Evolutionary conservation across 2,113 vertebrate genomes (phyloP).

Genomic region (Hassar affinis): DNA sequence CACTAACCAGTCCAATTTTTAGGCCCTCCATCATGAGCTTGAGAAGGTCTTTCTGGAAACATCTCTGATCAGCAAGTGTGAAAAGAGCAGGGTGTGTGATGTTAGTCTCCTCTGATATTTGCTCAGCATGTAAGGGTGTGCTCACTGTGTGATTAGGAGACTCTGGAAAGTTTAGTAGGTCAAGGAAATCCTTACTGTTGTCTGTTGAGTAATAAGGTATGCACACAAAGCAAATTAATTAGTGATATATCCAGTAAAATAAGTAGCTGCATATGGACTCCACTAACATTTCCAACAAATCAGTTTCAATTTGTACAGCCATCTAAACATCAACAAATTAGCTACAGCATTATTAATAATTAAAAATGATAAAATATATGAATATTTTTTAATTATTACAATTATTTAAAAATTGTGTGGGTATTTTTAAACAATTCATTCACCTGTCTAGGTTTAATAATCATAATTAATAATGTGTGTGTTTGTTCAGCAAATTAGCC

Average conservation of each 20-base stretch:
- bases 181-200: conserved; percentile 80
- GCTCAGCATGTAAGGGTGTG: conserved; percentile 71
- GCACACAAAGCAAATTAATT: neutral
- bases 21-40: conserved; percentile 88
- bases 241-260: neutral
- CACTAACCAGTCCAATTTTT: conserved; percentile 83
- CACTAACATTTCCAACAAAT: neutral
- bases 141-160: conserved; percentile 71
- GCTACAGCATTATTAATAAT: neutral
- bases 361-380: neutral
- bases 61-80: conserved; percentile 73
- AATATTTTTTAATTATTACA: neutral
- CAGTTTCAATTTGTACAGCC: neutral
- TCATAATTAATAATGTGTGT: neutral
- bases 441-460: neutral
- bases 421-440: neutral
- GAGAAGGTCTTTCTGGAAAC: conserved; percentile 88
- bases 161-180: conserved; percentile 85
- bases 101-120: conserved; percentile 70
- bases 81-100: conserved; percentile 73
- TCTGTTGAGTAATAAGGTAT: conserved; percentile 68
- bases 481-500: neutral
- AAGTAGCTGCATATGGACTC: neutral
- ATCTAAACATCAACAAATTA: neutral
- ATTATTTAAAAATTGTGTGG: neutral